Conservation (phyloP, 1,140 invertebrate genomes). For the Bombyx mori region DNA sequence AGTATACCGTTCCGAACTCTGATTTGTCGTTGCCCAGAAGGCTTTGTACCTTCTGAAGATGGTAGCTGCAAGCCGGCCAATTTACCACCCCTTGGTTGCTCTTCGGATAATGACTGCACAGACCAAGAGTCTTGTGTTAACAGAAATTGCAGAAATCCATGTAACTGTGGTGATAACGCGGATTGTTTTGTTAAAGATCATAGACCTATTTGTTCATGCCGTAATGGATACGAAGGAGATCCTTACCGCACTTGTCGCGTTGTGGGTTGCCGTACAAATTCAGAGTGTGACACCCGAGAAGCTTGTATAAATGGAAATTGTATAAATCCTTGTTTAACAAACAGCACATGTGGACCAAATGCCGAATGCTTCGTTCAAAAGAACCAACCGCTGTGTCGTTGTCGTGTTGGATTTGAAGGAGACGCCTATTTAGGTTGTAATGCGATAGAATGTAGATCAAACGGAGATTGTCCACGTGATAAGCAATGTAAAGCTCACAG, state of each 20-base stretch:
- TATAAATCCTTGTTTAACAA: conserved; percentile 84
- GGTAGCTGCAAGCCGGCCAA: conserved; percentile 82
- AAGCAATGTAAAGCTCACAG: conserved; percentile 88
- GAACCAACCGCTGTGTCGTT: conserved; percentile 84
- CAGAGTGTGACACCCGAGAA: conserved; percentile 84
- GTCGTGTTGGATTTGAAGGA: conserved; percentile 84
- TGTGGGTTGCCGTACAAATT: conserved; percentile 83
- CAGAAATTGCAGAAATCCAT: conserved; percentile 87
- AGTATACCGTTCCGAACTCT: conserved; percentile 87
- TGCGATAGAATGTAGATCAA: conserved; percentile 88
- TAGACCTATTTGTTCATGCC: conserved; percentile 87
- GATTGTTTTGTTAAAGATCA: conserved; percentile 87
- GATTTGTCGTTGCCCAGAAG: conserved; percentile 87
- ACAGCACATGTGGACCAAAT: conserved; percentile 86
- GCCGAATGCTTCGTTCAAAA: conserved; percentile 85
- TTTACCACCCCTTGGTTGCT: conserved; percentile 81
- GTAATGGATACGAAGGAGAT: conserved; percentile 86
- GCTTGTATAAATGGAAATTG: conserved; percentile 89
- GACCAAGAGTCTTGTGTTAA: conserved; percentile 87
- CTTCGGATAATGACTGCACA: conserved; percentile 82
- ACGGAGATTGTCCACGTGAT: conserved; percentile 89
- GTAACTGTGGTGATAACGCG: conserved; percentile 88
- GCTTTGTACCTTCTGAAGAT: conserved; percentile 82
- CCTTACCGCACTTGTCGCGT: conserved; percentile 84
- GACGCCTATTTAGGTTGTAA: conserved; percentile 83